Conservation (phyloP, 1,140 invertebrate genomes). For the Limonius californicus region DNA sequence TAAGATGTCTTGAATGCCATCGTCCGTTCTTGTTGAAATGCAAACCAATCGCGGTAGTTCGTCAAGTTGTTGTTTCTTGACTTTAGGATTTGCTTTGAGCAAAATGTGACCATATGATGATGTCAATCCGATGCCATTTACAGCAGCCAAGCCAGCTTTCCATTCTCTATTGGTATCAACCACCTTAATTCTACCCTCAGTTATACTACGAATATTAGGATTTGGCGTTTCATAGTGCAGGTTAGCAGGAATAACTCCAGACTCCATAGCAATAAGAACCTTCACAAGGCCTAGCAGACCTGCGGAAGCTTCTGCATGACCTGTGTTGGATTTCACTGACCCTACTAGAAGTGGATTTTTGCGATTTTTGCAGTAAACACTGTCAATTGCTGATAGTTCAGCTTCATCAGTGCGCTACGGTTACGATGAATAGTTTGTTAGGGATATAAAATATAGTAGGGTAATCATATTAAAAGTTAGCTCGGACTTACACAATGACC, state of each 20-base stretch:
- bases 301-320: slow-evolving; percentile 69
- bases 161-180: slow-evolving; percentile 61
- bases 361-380: slow-evolving; percentile 52
- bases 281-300: slow-evolving; percentile 49
- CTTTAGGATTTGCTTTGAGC: slow-evolving; percentile 60
- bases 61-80: slow-evolving; percentile 50
- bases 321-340: slow-evolving; percentile 74
- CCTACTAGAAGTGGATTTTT: slow-evolving; percentile 63
- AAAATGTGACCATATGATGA: slow-evolving; percentile 65
- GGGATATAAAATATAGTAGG: too few relatives aligned
- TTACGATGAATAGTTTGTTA: too few relatives aligned
- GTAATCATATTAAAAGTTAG: too few relatives aligned
- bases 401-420: slow-evolving; percentile 39
- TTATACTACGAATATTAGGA: slow-evolving; percentile 62
- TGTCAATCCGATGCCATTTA: slow-evolving; percentile 60
- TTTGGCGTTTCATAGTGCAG: slow-evolving; percentile 66
- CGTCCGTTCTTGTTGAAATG: slow-evolving; percentile 64
- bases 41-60: slow-evolving; percentile 56
- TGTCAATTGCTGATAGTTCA: slow-evolving; percentile 51
- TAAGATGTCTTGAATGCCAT: slow-evolving; percentile 59
- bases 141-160: slow-evolving; percentile 55
- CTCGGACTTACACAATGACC: slow-evolving; percentile 46
- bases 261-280: slow-evolving; percentile 67
- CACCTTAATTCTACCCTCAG: slow-evolving; percentile 61
- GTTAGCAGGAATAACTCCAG: slow-evolving; percentile 66